These are phyloP conservation scores for Proctacanthus coquilletti DNA, from an alignment of 1,140 invertebrate species.

Conservation along the genomic window DNA sequence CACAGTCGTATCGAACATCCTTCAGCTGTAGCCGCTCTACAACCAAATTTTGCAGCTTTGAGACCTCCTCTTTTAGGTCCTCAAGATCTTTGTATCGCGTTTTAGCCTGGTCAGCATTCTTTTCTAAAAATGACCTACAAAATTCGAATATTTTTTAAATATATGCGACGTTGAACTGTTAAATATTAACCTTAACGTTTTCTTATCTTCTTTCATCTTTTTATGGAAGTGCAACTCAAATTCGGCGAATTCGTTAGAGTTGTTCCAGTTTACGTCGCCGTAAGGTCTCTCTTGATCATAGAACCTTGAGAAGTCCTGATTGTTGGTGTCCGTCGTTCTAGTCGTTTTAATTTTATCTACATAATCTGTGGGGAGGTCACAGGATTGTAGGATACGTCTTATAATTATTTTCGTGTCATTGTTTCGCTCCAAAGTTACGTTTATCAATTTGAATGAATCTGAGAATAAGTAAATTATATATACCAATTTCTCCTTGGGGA, in stretches of 20 bases:
- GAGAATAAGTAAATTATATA: slow-evolving; percentile 14
- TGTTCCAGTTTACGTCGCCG: too few species aligned
- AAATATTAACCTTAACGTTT: background rate
- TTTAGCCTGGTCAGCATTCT: slow-evolving; percentile 43
- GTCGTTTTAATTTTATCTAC: slow-evolving; percentile 47
- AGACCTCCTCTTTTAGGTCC: slow-evolving; percentile 49
- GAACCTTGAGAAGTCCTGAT: too few species aligned
- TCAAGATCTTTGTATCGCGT: slow-evolving; percentile 40
- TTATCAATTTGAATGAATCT: slow-evolving; percentile 54
- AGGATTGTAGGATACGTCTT: slow-evolving; percentile 57
- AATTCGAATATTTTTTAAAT: too few species aligned
- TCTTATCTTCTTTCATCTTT: background rate
- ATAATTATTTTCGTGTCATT: slow-evolving; percentile 56
- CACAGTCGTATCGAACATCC: slow-evolving; percentile 59
- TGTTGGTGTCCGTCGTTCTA: background rate
- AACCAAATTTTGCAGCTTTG: slow-evolving; percentile 40
- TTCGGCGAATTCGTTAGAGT: background rate
- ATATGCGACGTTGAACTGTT: too few species aligned
- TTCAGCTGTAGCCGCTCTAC: slow-evolving; percentile 37
- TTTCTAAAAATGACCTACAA: too few species aligned
- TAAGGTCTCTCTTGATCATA: too few species aligned
- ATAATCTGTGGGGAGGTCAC: slow-evolving; percentile 69
- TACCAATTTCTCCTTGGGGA: slow-evolving; percentile 2
- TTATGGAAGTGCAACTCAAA: background rate
- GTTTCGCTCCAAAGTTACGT: slow-evolving; percentile 48